Conservation (phyloP, 2,797 vertebrate genomes). For the Tauraco hartlaubi region DNA sequence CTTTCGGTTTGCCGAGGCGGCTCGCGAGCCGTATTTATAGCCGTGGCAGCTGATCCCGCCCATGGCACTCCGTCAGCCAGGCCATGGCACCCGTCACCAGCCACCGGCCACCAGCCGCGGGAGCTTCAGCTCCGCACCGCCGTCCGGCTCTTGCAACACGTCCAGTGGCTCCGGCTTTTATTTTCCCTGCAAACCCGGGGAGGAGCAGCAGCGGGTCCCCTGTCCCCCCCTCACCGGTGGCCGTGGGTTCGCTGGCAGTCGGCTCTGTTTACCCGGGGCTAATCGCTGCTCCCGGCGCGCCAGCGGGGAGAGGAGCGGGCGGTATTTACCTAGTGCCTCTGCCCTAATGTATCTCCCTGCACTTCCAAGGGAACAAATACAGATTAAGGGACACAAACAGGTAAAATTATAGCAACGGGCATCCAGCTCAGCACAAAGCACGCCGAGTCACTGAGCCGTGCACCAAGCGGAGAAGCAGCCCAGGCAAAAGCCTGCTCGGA, state of each 20-base stretch:
- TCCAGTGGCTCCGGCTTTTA: neutral
- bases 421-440: neutral
- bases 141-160: fast-evolving
- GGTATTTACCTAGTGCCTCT: slow-evolving; percentile 61
- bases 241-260: neutral
- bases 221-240: neutral
- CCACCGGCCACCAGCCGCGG: neutral
- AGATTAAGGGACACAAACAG: slow-evolving; percentile 64
- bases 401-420: slow-evolving; percentile 54
- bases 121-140: neutral
- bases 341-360: slow-evolving; percentile 46
- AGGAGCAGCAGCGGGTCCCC: neutral
- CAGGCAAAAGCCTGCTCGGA: neutral
- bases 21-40: neutral
- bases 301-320: neutral
- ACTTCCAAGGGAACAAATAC: slow-evolving; percentile 61
- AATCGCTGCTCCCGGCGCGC: neutral
- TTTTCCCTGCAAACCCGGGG: neutral
- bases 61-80: neutral
- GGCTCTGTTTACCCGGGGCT: slow-evolving; percentile 55
- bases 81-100: neutral
- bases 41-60: neutral
- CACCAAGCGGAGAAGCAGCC: neutral
- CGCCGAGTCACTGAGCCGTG: neutral
- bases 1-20: fast-evolving